Base-by-base conservation (phyloP, 2,888 invertebrate genomes). In the Germaria angustata region DNA sequence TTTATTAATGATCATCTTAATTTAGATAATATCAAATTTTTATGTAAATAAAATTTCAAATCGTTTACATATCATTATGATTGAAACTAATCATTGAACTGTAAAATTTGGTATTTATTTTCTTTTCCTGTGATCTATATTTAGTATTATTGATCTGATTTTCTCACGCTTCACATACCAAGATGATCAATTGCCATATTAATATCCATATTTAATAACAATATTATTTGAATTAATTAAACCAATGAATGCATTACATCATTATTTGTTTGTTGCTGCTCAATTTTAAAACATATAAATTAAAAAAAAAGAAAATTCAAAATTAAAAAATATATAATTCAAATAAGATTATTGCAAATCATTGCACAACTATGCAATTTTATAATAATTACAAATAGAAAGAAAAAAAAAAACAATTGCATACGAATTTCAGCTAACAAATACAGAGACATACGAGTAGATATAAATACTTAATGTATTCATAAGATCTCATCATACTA, bases 341-440 rank as follows among this genome's bases (percentile, higher is more conserved):
- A 61, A 80, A 68, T 73, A 59, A 71, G 2, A 53, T 55, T 49
- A 73, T 68, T 39, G 59, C 34, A 71, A 66, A 71, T 65, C 65
- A 77, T 81, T 81, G 81, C 76, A 81, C 81, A 81, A 77, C 71
- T 44, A 51, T 72, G 44, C 51, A 76, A 81, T 77, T 72, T 81
- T 77, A 77, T 77, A 81, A 81, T 61, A 81, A 80, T 59, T 32
- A 15, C 39, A 57, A 20, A 57, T 57, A 57, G 7, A 15, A 24
- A 22, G 22, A 22, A 34, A 11, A 2, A n/a, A 53, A 11, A 15
- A 17, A 49, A 53, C 15, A 46, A 36, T 32, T 46, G 7, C 32
- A 63, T 34, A 49, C 34, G 6, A 28, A 28, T 28, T 28, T 28
- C 28, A 28, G 28, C 22, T 36, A 55, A 69, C 28, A 53, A 39